These are phyloP conservation scores for Alcedo atthis DNA, from an alignment of 2,797 vertebrate species.

Conservation along the genomic window DNA sequence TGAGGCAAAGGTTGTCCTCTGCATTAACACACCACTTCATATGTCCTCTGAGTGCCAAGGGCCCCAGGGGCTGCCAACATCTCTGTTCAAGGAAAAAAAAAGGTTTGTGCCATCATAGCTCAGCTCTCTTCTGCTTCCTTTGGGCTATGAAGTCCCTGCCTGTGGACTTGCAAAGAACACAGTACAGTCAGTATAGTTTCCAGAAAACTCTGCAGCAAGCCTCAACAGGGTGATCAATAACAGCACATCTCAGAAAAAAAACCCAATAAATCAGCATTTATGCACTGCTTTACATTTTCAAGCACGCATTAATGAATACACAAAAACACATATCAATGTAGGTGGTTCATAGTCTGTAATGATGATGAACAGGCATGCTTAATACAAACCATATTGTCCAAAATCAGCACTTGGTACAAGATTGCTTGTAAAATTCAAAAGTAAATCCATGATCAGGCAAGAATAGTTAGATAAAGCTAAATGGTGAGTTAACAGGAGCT, in stretches of 20 bases:
- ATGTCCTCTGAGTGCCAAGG: background rate
- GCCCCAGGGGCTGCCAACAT: background rate
- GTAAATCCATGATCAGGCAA: background rate
- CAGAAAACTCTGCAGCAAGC: background rate
- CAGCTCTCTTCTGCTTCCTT: background rate
- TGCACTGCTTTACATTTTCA: background rate
- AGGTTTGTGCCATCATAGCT: background rate
- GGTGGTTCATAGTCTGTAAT: background rate
- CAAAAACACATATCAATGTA: background rate
- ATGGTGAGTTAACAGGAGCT: background rate
- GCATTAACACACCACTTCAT: background rate
- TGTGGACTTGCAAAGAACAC: background rate
- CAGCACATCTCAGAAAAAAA: background rate
- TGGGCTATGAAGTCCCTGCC: background rate
- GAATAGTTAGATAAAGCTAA: constrained; percentile 1
- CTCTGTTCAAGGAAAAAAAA: background rate
- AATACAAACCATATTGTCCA: constrained; percentile 8
- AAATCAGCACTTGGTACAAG: background rate
- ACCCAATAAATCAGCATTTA: background rate
- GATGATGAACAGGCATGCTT: constrained; percentile 31
- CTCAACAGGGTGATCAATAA: background rate
- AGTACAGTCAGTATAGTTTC: background rate
- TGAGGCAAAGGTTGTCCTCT: background rate
- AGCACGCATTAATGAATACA: background rate
- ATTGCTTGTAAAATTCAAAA: background rate